Evolutionary conservation across 2,888 invertebrate species (phyloP), one percentile per base, ranked within the genome.

Genomic region (Chrysodeixis includens): DNA sequence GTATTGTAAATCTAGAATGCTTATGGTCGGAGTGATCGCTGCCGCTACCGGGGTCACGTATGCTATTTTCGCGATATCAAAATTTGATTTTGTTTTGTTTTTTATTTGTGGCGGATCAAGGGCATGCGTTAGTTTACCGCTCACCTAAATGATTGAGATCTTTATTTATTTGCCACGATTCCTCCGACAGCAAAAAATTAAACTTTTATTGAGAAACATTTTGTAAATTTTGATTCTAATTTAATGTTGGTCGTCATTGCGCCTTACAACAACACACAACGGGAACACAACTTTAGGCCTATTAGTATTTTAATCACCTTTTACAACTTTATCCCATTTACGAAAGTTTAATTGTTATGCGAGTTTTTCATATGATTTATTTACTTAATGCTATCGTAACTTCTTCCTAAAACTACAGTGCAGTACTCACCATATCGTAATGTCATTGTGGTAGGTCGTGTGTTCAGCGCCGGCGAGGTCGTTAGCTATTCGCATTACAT

Each of bases 41-140:
- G 16, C 16, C 46, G 20, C 59, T 71, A 32, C 51, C 35, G 22
- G 51, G 49, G 51, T 52, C 70, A 46, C 12, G 20, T 10, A 30
- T 30, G 30, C 46, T 16, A 20, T 30, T 30, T 16, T 44, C 26
- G 26, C 26, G 30, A 30, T 57, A 6, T 12, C 7, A 18, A 30
- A 20, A 20, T 49, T 7, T 40, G n/a, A 7, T 26, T 16, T 9
- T 2, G 3, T 49, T 49, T 20, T 49, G 3, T 49, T 20, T 49
- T 14, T n/a, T 14, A 6, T 5, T n/a, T 40, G 14, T 40, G 35
- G 35, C 35, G 14, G 35, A 40, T 40, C 40, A 40, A 40, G 40
- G 40, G 40, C 40, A 40, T 10, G 12, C 35, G 12, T 26, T 26
- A 7, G 4, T 20, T 49, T 20, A 20, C 46, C 18, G 20, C 10